Percentiles rank a stretch among this genome's conserved stretches.
Conservation (phyloP, 1,140 invertebrate genomes). For the Stegodyphus dumicola region DNA sequence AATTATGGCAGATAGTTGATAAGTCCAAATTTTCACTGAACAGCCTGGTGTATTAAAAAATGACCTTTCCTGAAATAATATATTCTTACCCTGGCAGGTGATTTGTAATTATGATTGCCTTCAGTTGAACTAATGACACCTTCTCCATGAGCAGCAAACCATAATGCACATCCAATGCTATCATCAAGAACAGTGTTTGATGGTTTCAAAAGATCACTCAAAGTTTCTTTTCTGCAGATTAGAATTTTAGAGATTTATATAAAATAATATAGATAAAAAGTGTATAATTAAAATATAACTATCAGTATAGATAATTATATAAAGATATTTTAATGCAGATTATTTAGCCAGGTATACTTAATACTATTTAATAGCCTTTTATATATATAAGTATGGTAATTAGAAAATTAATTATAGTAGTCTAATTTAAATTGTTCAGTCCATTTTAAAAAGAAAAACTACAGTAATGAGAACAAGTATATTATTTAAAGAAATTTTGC, state of each 20-base stretch:
- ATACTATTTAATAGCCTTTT: too few relatives aligned
- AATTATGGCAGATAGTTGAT: not conserved
- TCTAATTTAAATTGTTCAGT: too few relatives aligned
- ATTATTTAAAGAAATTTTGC: not conserved
- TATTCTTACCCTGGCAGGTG: slow-evolving; percentile 39
- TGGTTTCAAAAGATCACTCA: slow-evolving; percentile 84
- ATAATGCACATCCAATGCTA: slow-evolving; percentile 90
- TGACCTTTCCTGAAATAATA: not conserved
- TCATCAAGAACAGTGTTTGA: slow-evolving; percentile 92
- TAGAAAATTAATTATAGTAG: not conserved
- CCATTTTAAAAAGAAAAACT: too few relatives aligned
- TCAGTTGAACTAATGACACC: slow-evolving; percentile 68
- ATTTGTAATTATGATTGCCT: slow-evolving; percentile 8
- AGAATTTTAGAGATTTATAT: slow-evolving; percentile 42
- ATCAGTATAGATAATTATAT: too few relatives aligned
- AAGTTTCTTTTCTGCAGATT: slow-evolving; percentile 70
- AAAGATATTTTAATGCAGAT: too few relatives aligned
- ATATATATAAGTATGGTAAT: not conserved
- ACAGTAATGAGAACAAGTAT: not conserved
- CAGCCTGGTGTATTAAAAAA: not conserved
- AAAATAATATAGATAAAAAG: not conserved
- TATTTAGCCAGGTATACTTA: too few relatives aligned
- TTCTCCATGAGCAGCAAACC: slow-evolving; percentile 89
- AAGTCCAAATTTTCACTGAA: not conserved
- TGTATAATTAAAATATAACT: not conserved